Base-by-base conservation (phyloP, 1,140 invertebrate species). In the Prorops nasuta region DNA sequence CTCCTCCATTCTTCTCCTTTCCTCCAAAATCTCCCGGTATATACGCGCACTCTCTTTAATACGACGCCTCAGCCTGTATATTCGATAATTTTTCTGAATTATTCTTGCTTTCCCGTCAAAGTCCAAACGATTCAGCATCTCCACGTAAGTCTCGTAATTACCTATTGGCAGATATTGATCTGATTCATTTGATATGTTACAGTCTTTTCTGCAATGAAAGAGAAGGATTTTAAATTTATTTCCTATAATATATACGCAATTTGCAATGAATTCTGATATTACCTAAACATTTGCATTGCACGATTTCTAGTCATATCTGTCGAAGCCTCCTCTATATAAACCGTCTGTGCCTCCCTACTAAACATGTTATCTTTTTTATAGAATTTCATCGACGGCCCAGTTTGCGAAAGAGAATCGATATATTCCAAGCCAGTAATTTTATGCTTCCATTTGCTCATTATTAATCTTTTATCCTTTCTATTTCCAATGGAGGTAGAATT, bases 401-500 rank as follows among this genome's bases (percentile, higher is more conserved):
- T 86, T 69, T 88, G 86, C 0, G 82, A 81, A 56, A 73, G 81
- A 7, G 83, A 84, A 64, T 87, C 83, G 49, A 84, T 78, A 64
- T 84, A 86, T 48, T 81, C 71, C 7, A 76, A 24, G 59, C 79
- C 79, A 16, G 80, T 85, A 35, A 78, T 55, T 51, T 72, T 75
- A 61, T 86, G 75, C 50, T 68, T 74, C 69, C 83, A 88, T 31
- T 84, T 84, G 21, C 85, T 85, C 18, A 86, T n/a, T n/a, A n/a
- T n/a, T n/a, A n/a, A n/a, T n/a, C n/a, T n/a, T n/a, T n/a, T n/a
- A n/a, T n/a, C n/a, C n/a, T n/a, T n/a, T n/a, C n/a, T n/a, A n/a
- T n/a, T n/a, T n/a, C n/a, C n/a, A n/a, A n/a, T n/a, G n/a, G n/a
- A n/a, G n/a, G n/a, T n/a, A n/a, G n/a, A n/a, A n/a, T n/a, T n/a